phyloP scores from a whole-genome alignment of 2,888 invertebrate species.

The Notodonta dromedarius region DNA sequence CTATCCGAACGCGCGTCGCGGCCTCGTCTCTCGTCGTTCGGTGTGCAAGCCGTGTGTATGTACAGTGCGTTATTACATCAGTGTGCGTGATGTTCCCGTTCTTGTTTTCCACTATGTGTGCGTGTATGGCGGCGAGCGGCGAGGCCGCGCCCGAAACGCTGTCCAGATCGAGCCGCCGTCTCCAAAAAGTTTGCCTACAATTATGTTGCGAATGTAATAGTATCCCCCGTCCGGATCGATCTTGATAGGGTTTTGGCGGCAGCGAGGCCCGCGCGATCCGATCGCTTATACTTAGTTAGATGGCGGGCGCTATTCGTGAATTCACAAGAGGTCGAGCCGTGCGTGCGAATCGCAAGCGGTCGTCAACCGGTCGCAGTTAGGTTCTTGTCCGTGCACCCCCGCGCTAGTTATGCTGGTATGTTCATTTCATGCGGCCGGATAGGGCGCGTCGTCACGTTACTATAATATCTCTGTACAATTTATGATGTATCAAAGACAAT shows the following conservation, averaged over 20 bases:
- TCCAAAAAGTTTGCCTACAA: background rate
- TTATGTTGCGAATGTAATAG: background rate
- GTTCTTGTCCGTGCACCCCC: conserved; percentile 40
- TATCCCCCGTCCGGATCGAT: background rate
- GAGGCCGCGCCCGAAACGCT: conserved; percentile 1
- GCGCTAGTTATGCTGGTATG: conserved; percentile 75
- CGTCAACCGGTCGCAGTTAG: conserved; percentile 32
- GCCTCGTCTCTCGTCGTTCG: background rate
- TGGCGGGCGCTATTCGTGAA: background rate
- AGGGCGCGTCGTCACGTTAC: conserved; percentile 23
- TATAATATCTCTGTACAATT: conserved; percentile 53
- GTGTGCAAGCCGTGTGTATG: background rate
- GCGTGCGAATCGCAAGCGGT: conserved; percentile 25
- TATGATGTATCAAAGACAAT: conserved; percentile 67
- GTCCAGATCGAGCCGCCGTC: background rate
- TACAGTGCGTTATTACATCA: background rate
- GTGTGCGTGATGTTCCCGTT: background rate
- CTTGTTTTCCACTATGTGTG: background rate
- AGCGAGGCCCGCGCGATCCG: background rate
- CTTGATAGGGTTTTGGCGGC: background rate
- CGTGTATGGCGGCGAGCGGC: background rate
- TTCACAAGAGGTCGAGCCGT: background rate
- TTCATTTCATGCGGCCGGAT: conserved; percentile 63
- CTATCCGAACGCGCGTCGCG: background rate
- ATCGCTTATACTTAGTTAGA: background rate